Percentiles rank a stretch among this genome's conserved stretches.
phyloP scores from a whole-genome alignment of 2,797 vertebrate genomes.

The Thunnus albacares region DNA sequence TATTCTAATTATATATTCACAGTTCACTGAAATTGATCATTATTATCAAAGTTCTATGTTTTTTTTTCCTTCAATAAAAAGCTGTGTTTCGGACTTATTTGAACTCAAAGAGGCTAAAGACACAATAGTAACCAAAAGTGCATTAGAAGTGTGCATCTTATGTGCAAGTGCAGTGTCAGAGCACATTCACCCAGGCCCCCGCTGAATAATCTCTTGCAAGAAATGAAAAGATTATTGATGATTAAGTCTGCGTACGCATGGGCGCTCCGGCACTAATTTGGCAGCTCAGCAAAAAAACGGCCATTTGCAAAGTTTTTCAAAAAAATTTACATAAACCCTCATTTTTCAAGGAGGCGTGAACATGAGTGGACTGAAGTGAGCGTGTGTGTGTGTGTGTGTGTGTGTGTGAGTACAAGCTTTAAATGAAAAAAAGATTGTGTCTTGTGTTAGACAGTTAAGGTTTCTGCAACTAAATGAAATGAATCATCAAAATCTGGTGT shows the following conservation, averaged over 20 bases:
- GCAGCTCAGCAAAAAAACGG: conserved; percentile 54
- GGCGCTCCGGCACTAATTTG: conserved; percentile 49
- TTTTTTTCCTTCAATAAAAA: conserved; percentile 13
- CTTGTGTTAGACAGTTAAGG: background rate
- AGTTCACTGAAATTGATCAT: conserved; percentile 9
- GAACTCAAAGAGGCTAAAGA: conserved; percentile 12
- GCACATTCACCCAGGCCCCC: conserved; percentile 18
- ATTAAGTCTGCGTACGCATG: conserved; percentile 51
- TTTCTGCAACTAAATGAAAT: background rate
- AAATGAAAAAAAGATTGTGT: background rate
- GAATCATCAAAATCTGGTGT: background rate
- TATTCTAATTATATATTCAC: background rate
- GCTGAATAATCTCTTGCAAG: conserved; percentile 42
- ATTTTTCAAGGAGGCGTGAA: conserved; percentile 47
- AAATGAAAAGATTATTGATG: conserved; percentile 69
- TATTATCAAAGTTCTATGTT: background rate
- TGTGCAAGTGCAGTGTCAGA: conserved; percentile 31
- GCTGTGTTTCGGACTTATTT: background rate
- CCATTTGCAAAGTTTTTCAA: conserved; percentile 50
- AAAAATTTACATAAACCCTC: conserved; percentile 67
- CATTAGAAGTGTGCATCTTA: conserved; percentile 29
- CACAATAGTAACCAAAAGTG: background rate
- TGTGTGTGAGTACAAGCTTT: conserved; percentile 3
- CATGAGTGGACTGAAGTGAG: conserved; percentile 31
- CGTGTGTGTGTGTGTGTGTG: conserved; percentile 20